phyloP scores from a whole-genome alignment of 2,888 invertebrate species.

The Thelaira solivaga region DNA sequence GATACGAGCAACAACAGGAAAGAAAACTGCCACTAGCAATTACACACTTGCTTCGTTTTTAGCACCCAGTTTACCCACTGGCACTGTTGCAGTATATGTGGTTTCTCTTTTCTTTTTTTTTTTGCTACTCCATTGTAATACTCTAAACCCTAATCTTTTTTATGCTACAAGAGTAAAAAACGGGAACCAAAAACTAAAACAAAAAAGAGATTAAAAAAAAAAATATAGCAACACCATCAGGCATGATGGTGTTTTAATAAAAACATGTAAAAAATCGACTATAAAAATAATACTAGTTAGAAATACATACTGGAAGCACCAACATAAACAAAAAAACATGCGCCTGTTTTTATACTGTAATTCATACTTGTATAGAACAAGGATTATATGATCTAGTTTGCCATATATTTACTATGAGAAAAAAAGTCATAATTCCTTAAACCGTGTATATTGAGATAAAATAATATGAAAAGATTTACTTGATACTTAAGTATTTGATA shows the following conservation, averaged over 20 bases:
- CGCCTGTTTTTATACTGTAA: constrained; percentile 29
- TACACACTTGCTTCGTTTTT: constrained; percentile 38
- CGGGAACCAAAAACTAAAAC: constrained; percentile 16
- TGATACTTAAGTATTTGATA: neutral
- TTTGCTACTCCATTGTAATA: neutral
- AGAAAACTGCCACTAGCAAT: constrained; percentile 47
- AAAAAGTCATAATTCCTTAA: constrained; percentile 57
- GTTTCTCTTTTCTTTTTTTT: neutral
- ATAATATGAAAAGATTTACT: neutral
- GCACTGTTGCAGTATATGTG: constrained; percentile 40
- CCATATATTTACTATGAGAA: constrained; percentile 1
- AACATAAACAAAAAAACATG: neutral
- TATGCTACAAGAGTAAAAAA: constrained; percentile 38
- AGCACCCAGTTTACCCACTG: constrained; percentile 44
- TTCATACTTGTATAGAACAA: constrained; percentile 12
- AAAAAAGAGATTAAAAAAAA: constrained; percentile 9
- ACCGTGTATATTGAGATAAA: constrained; percentile 31
- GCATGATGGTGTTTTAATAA: constrained; percentile 32
- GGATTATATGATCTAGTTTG: constrained; percentile 51
- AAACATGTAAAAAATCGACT: constrained; percentile 40
- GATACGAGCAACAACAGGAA: neutral
- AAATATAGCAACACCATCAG: constrained; percentile 12
- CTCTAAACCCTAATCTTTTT: constrained; percentile 56
- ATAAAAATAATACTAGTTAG: constrained; percentile 51
- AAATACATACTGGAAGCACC: neutral